Base-by-base conservation (phyloP, 1,140 invertebrate species). In the Drosophila burlai region DNA sequence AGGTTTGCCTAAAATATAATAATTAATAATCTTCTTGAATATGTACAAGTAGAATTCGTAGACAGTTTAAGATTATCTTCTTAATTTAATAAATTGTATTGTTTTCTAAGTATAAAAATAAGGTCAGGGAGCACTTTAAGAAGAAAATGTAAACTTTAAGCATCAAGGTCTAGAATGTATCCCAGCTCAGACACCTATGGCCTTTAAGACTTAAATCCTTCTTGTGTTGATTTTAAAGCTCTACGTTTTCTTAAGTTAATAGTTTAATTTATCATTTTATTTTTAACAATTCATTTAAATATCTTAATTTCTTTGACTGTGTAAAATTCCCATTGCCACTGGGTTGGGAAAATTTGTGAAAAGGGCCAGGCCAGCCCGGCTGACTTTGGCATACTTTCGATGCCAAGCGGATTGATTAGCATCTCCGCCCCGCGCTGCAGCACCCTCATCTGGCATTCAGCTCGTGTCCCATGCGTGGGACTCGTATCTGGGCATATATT, bases 331-430 rank as follows among this genome's bases (percentile, higher is more conserved):
- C 63, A 71, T 45, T 71, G 64, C 67, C 64, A 71, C 49, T 57
- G 49, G 40, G 62, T 73, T 80, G 75, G 57, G 49, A 80, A 80
- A 61, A 57, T 60, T 57, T 26, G 59, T 45, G 49, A 67, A 66
- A 66, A 78, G 63, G 66, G 68, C 65, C 65, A 69, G 64, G 71
- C 72, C 52, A 43, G 52, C 46, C 46, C 65, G 73, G 73, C 77
- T 87, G 84, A 89, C 84, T 87, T 87, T 87, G 84, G 84, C 84
- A 87, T 90, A 87, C 64, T 89, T 87, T 84, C 79, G 72, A 74
- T 74, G 67, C 68, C 75, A 74, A 73, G 79, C 66, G 52, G 61
- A 66, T 80, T 76, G 80, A 79, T 80, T 83, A 83, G 78, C 64
- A 80, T 45, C 79, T 65, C 45, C 49, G 72, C 40, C 67, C 67